Conservation (phyloP, 2,888 invertebrate genomes). For the Pardosa pseudoannulata region DNA sequence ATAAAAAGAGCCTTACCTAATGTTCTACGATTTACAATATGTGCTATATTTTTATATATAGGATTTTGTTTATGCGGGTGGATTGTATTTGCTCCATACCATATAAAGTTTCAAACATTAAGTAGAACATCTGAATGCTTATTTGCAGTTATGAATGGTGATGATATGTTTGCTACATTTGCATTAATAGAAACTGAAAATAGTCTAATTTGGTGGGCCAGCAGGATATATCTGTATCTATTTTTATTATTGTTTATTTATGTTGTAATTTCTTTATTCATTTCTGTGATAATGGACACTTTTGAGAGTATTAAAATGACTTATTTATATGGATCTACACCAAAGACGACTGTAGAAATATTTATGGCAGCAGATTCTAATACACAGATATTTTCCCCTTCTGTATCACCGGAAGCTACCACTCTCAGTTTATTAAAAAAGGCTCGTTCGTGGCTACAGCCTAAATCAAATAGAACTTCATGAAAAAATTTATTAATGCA, state of each 20-base stretch:
- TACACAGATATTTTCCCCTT: neutral
- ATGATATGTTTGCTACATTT: constrained; percentile 99
- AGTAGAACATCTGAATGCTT: constrained; percentile 97
- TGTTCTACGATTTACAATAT: constrained; percentile 93
- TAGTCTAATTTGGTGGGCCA: constrained; percentile 91
- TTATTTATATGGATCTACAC: constrained; percentile 91
- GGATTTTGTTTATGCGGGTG: constrained; percentile 99
- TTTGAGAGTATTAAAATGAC: constrained; percentile 97
- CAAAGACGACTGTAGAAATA: constrained; percentile 78
- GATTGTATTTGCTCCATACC: constrained; percentile 98
- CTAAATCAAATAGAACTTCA: too few relatives aligned
- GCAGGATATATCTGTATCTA: constrained; percentile 93
- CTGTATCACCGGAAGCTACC: neutral
- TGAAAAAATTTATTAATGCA: too few relatives aligned
- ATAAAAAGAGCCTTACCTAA: constrained; percentile 97
- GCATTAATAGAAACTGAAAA: constrained; percentile 91
- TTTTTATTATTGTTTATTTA: constrained; percentile 98
- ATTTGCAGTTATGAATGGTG: constrained; percentile 97
- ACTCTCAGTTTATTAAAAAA: neutral
- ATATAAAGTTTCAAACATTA: constrained; percentile 94
- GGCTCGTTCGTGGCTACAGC: neutral
- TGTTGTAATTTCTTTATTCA: constrained; percentile 96
- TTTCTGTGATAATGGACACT: constrained; percentile 98
- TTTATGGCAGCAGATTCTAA: constrained; percentile 34
- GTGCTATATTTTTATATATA: constrained; percentile 94